phyloP scores from a whole-genome alignment of 1,140 invertebrate species.

The Coelopa frigida region DNA sequence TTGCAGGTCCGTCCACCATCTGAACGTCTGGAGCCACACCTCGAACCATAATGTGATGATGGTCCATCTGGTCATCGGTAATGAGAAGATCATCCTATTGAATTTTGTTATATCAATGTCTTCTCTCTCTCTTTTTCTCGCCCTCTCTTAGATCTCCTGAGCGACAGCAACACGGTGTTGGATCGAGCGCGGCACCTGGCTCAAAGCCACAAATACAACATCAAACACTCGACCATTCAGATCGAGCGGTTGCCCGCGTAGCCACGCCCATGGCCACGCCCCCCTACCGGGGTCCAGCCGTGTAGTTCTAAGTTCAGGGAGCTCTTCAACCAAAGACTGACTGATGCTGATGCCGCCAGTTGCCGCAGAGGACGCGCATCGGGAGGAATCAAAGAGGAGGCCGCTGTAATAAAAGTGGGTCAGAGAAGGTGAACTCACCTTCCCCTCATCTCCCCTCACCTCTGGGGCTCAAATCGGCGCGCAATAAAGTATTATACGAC shows the following conservation, averaged over 20 bases:
- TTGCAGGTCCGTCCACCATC: conserved; percentile 59
- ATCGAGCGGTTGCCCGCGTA: conserved; percentile 39
- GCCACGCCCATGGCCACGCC: too few species aligned
- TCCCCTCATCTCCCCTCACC: too few species aligned
- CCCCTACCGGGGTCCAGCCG: too few species aligned
- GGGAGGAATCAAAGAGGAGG: too few species aligned
- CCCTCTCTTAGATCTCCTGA: conserved; percentile 46
- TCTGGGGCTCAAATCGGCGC: too few species aligned
- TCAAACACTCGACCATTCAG: conserved; percentile 57
- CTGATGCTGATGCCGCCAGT: too few species aligned
- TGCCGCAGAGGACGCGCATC: too few species aligned
- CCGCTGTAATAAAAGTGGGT: too few species aligned
- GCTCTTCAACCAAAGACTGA: too few species aligned
- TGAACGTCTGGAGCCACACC: conserved; percentile 75
- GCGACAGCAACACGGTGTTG: conserved; percentile 49
- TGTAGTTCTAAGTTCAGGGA: too few species aligned
- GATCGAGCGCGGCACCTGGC: conserved; percentile 47
- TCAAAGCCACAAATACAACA: conserved; percentile 49
- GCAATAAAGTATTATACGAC: too few species aligned
- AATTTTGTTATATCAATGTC: neutral
- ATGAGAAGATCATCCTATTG: conserved; percentile 19
- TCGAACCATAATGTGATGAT: conserved; percentile 62
- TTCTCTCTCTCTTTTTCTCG: conserved; percentile 8
- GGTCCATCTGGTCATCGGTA: conserved; percentile 70
- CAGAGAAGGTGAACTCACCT: too few species aligned